Evolutionary conservation across 2,888 invertebrate species (phyloP), one percentile per base, ranked within the genome.

Genomic region (Metalampra italica): DNA sequence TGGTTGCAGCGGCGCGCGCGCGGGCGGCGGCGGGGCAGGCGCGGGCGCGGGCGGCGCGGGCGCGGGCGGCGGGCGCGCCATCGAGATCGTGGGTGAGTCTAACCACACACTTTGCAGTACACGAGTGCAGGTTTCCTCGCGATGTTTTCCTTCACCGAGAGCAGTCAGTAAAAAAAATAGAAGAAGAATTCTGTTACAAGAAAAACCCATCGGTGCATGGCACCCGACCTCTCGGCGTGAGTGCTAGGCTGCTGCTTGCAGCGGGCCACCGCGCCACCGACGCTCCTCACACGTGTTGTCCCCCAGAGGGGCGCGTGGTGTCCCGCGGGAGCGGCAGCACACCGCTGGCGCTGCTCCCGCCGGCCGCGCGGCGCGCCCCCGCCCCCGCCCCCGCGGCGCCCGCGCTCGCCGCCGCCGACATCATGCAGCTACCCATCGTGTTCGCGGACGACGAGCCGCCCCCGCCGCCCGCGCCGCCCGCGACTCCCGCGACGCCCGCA

Each of bases 361-460:
- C 49, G 50, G 54, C 50, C 52, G 43, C 52, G 32, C 55, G 39
- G 22, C 34, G 15, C 8, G 45, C 14, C 45, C 43, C 34, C 43
- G 50, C 47, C 42, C 50, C 43, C 52, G 52, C 46, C 37, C 63
- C 62, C 50, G 62, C 56, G 36, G 41, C 30, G 34, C 15, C 9
- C 44, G 41, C 36, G 1, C 60, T 62, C 38, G 60, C 54, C 49
- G 66, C 76, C 51, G 80, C 78, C 22, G 91, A 91, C 76, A 92
- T 92, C 66, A 69, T 92, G 76, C 91, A 91, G 59, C 84, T 92
- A 69, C 92, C 92, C 46, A 91, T 92, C 60, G 91, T 92, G 74
- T 91, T 92, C 71, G 92, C 92, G 40, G 91, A 91, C 69, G 91
- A 91, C 67, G 90, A 84, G 41, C 57, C 60, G 46, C 49, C 45